A percentile compares a stretch with the other conserved stretches of the same genome.
Evolutionary conservation across 2,113 vertebrate species (phyloP).

Genomic region (Actenoides hombroni): DNA sequence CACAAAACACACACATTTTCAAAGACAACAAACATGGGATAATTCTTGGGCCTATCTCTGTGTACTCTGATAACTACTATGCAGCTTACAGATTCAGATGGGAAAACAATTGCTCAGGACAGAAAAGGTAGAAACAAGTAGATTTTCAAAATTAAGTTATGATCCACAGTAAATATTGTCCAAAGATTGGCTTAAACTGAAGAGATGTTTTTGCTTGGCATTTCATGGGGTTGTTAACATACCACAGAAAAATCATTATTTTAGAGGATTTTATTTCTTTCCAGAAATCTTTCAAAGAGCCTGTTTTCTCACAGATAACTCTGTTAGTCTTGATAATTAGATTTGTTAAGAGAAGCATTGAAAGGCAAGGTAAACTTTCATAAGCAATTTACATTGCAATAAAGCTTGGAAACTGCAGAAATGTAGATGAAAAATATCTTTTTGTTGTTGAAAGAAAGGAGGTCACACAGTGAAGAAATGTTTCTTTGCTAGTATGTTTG

Average conservation of each 20-base stretch:
- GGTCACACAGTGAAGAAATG: neutral
- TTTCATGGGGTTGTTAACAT: neutral
- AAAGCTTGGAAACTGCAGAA: neutral
- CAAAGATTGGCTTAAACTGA: neutral
- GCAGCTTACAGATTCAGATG: neutral
- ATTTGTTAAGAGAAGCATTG: neutral
- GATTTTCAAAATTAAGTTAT: neutral
- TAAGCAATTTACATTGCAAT: neutral
- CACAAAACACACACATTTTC: neutral
- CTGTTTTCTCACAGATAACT: neutral
- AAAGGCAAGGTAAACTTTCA: neutral
- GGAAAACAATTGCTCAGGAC: neutral
- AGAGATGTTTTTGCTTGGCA: neutral
- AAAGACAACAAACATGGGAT: neutral
- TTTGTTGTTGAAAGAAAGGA: neutral
- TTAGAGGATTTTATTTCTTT: neutral
- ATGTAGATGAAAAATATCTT: neutral
- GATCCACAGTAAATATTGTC: neutral
- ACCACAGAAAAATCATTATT: neutral
- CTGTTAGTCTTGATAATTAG: neutral
- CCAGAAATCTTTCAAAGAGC: neutral
- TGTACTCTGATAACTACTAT: neutral
- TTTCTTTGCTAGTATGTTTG: neutral
- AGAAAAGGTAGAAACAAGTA: neutral
- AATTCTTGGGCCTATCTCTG: neutral